Base-by-base conservation (phyloP, 1,140 invertebrate species). In the Nylanderia fulva region DNA sequence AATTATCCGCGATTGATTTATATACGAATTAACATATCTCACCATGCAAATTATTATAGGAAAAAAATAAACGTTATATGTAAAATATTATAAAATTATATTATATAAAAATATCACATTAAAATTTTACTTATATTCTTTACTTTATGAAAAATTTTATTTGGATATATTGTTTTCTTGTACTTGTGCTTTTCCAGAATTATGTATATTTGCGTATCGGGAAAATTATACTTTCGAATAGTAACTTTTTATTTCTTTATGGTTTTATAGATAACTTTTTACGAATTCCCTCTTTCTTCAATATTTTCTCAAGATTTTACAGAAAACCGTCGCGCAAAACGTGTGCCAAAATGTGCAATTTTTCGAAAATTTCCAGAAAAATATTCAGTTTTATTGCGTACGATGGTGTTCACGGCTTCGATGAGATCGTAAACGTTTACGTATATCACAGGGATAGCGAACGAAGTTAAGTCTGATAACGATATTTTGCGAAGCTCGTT, bases 381-480 rank as follows among this genome's bases (percentile, higher is more conserved):
- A 82, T 71, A 72, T 24, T 8, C 45, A 36, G 33, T 88, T 88
- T 87, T 85, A 85, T 68, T 33, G 33, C 29, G 11, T 33, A 39
- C 36, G 85, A 76, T 48, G 83, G 29, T 48, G 52, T 45, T 72
- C 39, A 24, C 13, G 27, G 36, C 27, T 82, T 71, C 66, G 76
- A 71, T 42, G 66, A 72, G 66, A 79, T 85, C 84, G 60, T 85
- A 66, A 58, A 52, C 39, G 60, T 77, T 69, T 52, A 42, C 63
- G 76, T 82, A 71, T 64, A 85, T 85, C 63, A 68, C 61, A 15
- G 15, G 39, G 18, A 56, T 11, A 54, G 36, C 29, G 33, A 86
- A 86, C 64, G 82, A 85, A 52, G 74, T 74, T 66, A 85, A 87
- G 56, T 27, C 33, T 72, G n/a, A 21, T 80, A 79, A 71, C 74